Base-by-base conservation (phyloP, 1,140 invertebrate genomes). In the Drosophila athabasca region DNA sequence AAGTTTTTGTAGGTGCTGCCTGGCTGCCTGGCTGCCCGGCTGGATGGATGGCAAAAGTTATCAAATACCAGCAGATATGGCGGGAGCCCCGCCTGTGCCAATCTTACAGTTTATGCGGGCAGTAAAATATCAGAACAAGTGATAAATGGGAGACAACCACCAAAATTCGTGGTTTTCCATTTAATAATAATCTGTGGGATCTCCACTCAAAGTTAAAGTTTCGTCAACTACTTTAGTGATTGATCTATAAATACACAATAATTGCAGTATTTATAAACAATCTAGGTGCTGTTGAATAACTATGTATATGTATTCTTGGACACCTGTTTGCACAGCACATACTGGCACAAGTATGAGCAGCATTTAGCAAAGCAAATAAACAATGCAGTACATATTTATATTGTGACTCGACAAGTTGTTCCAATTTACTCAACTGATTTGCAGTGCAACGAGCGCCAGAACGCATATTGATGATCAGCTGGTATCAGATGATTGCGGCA, bases 1-100 rank as follows among this genome's bases (percentile, higher is more conserved):
- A 57, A 69, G 57, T 44, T 9, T 7, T 26, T 6, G 26, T 31
- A 31, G 31, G 31, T 31, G 31, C 17, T 19, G 17, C 17, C 17
- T 19, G 17, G 17, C 17, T 19, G 17, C 1, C 17, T 1, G 17
- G 17, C 17, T 19, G 17, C 7, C 31, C 2, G 8, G 31, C 8
- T 69, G 79, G 57, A 71, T 57, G 61, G 65, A 62, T 76, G 65
- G 71, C 54, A 26, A 71, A 75, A 61, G 44, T 84, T 76, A 83
- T 83, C 76, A 84, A 68, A 59, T 78, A 84, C 80, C 79, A 68
- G 54, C 75, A 72, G 72, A 84, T 83, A 76, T 52, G 72, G 64
- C 35, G 11, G 35, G 13, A 39, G 35, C 35, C 35, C 11, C 11
- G 11, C 11, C 35, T 39, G 49, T 58, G 55, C 60, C 44, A 49